phyloP scores from a whole-genome alignment of 2,888 invertebrate species.

The Pterostichus niger region DNA sequence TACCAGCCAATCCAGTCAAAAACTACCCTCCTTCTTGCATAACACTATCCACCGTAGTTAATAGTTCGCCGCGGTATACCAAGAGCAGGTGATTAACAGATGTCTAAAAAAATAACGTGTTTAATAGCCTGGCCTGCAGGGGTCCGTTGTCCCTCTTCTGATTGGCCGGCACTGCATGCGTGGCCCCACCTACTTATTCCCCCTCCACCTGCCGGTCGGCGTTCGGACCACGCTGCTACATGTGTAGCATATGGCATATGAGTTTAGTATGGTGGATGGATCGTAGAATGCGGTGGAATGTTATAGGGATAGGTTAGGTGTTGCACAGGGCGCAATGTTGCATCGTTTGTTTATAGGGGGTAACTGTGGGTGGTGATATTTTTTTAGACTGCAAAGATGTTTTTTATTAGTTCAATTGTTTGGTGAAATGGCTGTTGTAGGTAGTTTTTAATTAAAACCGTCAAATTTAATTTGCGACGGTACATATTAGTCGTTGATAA shows the following conservation, averaged over 20 bases:
- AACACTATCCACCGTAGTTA: constrained; percentile 71
- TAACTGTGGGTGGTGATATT: not conserved
- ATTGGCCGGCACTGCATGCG: constrained; percentile 42
- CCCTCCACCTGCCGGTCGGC: constrained; percentile 60
- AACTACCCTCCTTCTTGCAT: constrained; percentile 57
- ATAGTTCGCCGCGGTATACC: constrained; percentile 73
- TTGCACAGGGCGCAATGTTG: no score
- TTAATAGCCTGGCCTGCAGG: constrained; percentile 70
- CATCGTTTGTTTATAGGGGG: not conserved
- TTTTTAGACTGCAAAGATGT: no score
- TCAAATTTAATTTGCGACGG: no score
- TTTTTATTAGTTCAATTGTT: no score
- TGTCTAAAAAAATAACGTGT: constrained; percentile 72
- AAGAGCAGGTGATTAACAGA: constrained; percentile 74
- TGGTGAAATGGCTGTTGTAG: no score
- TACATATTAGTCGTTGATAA: no score
- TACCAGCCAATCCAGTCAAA: not conserved
- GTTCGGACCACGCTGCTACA: constrained; percentile 70
- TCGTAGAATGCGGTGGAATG: constrained; percentile 8
- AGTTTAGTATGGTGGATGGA: constrained; percentile 70
- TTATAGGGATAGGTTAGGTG: no score
- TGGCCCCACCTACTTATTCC: constrained; percentile 40
- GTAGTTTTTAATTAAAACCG: no score
- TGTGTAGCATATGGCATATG: constrained; percentile 73
- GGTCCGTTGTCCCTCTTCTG: constrained; percentile 57